Evolutionary conservation across 2,797 vertebrate genomes (phyloP), one percentile per base, ranked within the genome.

Genomic region (Sebastes hubbsi): DNA sequence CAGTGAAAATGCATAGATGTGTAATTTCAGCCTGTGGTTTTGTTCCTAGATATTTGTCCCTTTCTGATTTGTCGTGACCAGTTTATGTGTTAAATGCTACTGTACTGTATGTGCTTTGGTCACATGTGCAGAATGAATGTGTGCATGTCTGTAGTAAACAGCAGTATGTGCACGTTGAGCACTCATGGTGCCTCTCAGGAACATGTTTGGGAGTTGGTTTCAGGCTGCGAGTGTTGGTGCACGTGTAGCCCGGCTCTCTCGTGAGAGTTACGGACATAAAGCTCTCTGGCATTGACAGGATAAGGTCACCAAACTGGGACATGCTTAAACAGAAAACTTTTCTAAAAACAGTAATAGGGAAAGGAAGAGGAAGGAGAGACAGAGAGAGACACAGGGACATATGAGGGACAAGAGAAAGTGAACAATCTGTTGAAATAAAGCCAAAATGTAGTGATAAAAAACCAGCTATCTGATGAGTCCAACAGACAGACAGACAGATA

Each of bases 401-500:
- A 72, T 58, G 25, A 49, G 2, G 3, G 46, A 36, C 9, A n/a
- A 55, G 58, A 25, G 10, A 12, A 13, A 49, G 58, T 30, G 13
- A 12, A 8, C 32, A 34, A 25, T 78, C 36, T 61, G 62, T n/a
- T 58, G 13, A 12, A 22, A 69, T 70, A 55, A 72, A 77, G 38
- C 42, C 42, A 62, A 65, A 18, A 52, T 29, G 18, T 12, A 20
- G 34, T n/a, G 22, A 69, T 74, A 6, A 68, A 59, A 72, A 59
- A 72, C 11, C 65, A 74, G 65, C 46, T 72, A 29, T 88, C 49
- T 64, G 73, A 62, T 25, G 29, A 71, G 59, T 72, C 72, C 70
- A 77, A 38, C 54, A 72, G 16, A 72, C 61, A 52, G 42, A 78
- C 42, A 46, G 42, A 46, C 61, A 70, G 74, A 90, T 84, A 82